Evolutionary conservation across 2,113 vertebrate genomes (phyloP).

Genomic region (Meriones unguiculatus): DNA sequence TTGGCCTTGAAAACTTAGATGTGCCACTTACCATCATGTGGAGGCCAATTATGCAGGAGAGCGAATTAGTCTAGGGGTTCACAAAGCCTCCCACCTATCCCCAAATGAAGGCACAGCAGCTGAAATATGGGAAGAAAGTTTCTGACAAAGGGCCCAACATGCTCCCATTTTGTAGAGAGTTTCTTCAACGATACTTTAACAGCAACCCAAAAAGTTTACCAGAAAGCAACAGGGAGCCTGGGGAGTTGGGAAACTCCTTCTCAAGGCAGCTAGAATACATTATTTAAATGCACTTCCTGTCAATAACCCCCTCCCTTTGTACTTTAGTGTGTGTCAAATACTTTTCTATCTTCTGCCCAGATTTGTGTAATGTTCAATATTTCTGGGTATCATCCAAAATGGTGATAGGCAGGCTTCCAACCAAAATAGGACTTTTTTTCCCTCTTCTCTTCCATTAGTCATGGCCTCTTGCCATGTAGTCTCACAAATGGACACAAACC

Average conservation of each 20-base stretch:
- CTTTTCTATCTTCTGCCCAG: slow-evolving; percentile 50
- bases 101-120: neutral
- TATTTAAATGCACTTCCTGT: slow-evolving; percentile 45
- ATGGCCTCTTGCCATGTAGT: slow-evolving; percentile 77
- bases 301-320: neutral
- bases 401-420: slow-evolving; percentile 66
- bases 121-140: neutral
- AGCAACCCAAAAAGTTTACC: neutral
- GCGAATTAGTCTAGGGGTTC: neutral
- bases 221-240: neutral
- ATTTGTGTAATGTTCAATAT: neutral
- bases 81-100: neutral
- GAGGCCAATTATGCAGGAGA: neutral
- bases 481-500: slow-evolving; percentile 82
- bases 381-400: slow-evolving; percentile 60
- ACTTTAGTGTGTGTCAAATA: slow-evolving; percentile 18
- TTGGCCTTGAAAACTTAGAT: neutral
- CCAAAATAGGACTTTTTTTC: slow-evolving; percentile 51
- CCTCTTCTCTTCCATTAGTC: slow-evolving; percentile 73
- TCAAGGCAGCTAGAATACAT: neutral
- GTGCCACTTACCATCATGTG: neutral
- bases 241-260: neutral
- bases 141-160: neutral
- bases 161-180: neutral
- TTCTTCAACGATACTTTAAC: neutral